These are phyloP conservation scores for Amblyteles armatorius DNA, from an alignment of 2,888 invertebrate genomes.

Conservation along the genomic window DNA sequence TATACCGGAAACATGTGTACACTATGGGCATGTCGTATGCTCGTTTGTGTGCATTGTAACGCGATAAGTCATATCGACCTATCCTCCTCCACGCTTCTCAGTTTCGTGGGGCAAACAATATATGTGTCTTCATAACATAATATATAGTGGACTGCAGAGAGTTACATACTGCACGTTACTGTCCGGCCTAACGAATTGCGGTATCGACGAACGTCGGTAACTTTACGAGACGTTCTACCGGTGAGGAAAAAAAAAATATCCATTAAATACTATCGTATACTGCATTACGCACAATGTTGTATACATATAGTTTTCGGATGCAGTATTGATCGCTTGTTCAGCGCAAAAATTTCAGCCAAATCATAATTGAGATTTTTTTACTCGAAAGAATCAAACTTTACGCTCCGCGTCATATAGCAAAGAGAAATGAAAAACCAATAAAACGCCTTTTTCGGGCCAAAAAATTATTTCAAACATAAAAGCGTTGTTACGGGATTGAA, in stretches of 20 bases:
- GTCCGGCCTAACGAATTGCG: neutral
- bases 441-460: neutral
- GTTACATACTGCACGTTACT: conserved; percentile 1
- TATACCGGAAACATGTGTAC: conserved; percentile 17
- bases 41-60: conserved; percentile 58
- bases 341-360: neutral
- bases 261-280: neutral
- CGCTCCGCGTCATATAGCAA: neutral
- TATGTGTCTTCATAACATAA: neutral
- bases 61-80: conserved; percentile 69
- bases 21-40: conserved; percentile 24
- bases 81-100: conserved; percentile 52
- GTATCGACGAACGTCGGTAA: neutral
- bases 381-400: neutral
- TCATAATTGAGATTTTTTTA: neutral
- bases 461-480: neutral
- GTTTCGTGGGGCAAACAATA: conserved; percentile 59
- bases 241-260: neutral
- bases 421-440: neutral
- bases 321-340: neutral
- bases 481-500: neutral
- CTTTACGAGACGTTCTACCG: neutral
- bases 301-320: neutral
- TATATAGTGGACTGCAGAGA: conserved; percentile 22
- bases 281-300: neutral